Evolutionary conservation across 1,140 invertebrate genomes (phyloP).

Genomic region (Lasaia peninsularis): DNA sequence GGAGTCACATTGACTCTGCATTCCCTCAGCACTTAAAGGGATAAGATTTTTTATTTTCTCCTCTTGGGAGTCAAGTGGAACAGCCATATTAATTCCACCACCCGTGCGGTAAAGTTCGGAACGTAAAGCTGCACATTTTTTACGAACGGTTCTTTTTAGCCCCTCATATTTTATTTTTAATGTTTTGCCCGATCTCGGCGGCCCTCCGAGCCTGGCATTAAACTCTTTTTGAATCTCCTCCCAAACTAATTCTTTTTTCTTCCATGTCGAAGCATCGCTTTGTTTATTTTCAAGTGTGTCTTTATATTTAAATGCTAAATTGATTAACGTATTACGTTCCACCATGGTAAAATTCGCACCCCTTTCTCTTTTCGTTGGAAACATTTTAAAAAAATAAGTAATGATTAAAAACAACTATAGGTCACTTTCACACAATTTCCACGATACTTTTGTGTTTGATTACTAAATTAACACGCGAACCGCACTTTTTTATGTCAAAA

Average conservation of each 20-base stretch:
- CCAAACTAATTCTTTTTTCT: background rate
- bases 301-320: too few relatives aligned
- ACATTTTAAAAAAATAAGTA: too few relatives aligned
- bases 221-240: background rate
- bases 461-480: too few relatives aligned
- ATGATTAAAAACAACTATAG: too few relatives aligned
- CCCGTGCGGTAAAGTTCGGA: background rate
- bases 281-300: too few relatives aligned
- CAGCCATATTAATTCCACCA: background rate
- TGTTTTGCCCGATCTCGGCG: background rate
- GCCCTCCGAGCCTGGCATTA: background rate
- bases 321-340: too few relatives aligned
- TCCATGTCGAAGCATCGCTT: too few relatives aligned
- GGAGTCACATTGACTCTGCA: background rate
- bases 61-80: background rate
- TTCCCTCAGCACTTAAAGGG: background rate
- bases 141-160: background rate
- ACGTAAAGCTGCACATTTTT: background rate
- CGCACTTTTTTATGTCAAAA: too few relatives aligned
- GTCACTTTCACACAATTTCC: too few relatives aligned
- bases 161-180: background rate
- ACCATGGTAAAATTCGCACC: too few relatives aligned
- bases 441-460: too few relatives aligned
- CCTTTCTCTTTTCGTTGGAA: too few relatives aligned
- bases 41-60: background rate